Evolutionary conservation across 53 echinoderm and acorn worm genomes (phyloP).

Genomic region (Patiria pectinifera): DNA sequence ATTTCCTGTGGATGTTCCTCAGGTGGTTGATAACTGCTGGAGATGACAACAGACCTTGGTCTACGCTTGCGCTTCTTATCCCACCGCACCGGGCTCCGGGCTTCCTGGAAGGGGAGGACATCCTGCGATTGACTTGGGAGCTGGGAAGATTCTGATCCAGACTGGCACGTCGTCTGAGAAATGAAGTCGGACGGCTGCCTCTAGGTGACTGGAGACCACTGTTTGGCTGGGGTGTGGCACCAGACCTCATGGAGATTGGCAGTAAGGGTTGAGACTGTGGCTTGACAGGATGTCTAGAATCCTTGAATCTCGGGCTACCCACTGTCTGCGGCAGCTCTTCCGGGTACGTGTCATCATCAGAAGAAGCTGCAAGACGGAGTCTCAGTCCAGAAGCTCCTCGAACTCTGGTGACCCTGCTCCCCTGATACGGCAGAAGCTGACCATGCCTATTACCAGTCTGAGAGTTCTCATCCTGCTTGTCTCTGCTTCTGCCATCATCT

Average conservation of each 20-base stretch:
- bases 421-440: background rate
- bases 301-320: constrained; percentile 24
- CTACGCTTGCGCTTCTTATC: constrained; percentile 13
- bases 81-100: background rate
- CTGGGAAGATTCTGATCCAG: background rate
- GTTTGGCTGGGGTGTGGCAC: background rate
- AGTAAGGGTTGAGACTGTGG: background rate
- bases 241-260: background rate
- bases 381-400: background rate
- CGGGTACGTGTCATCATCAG: constrained; percentile 33
- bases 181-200: background rate
- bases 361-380: background rate
- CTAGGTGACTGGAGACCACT: background rate
- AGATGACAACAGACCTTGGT: constrained; percentile 30
- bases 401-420: background rate
- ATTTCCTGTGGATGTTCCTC: constrained; percentile 47
- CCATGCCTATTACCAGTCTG: background rate
- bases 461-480: background rate
- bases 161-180: constrained; percentile 30
- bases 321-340: constrained; percentile 10
- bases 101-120: background rate
- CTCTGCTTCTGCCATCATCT: background rate
- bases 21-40: constrained; percentile 28
- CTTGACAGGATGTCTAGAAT: background rate
- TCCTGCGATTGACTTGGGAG: constrained; percentile 1